A percentile compares a stretch with the other conserved stretches of the same genome.
These are phyloP conservation scores for Bombus confusus DNA, from an alignment of 1,140 invertebrate genomes.

Conservation along the genomic window DNA sequence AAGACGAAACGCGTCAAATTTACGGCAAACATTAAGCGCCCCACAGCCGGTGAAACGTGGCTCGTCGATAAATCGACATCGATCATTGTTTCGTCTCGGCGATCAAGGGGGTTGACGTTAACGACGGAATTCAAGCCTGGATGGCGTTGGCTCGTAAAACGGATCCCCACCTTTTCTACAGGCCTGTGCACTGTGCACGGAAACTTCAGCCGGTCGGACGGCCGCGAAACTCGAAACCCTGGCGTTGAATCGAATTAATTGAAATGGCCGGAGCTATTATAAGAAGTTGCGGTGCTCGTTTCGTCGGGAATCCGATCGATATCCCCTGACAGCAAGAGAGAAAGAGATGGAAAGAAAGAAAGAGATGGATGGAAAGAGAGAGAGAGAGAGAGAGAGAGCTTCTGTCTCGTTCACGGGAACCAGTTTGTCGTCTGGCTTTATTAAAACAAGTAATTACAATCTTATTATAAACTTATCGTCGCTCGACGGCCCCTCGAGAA, in stretches of 20 bases:
- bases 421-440: slow-evolving; percentile 57
- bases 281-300: slow-evolving; percentile 35
- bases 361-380: no score
- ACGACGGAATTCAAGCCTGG: slow-evolving; percentile 36
- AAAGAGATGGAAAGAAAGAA: not conserved
- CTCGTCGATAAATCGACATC: slow-evolving; percentile 34
- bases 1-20: not conserved
- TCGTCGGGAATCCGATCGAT: slow-evolving; percentile 39
- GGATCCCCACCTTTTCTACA: not conserved
- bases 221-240: slow-evolving; percentile 41
- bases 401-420: not conserved
- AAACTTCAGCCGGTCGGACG: not conserved
- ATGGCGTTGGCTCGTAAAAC: slow-evolving; percentile 32
- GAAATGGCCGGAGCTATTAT: slow-evolving; percentile 57
- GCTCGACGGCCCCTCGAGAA: not conserved
- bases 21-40: not conserved
- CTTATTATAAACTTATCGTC: slow-evolving; percentile 55
- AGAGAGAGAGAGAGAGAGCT: not conserved
- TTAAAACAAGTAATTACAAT: slow-evolving; percentile 56
- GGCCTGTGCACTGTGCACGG: not conserved
- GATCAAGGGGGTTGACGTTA: slow-evolving; percentile 42
- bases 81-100: slow-evolving; percentile 49
- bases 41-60: no score
- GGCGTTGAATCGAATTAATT: slow-evolving; percentile 59
- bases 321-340: not conserved